phyloP scores from a whole-genome alignment of 1,140 invertebrate genomes.

The Zaprionus africanus region DNA sequence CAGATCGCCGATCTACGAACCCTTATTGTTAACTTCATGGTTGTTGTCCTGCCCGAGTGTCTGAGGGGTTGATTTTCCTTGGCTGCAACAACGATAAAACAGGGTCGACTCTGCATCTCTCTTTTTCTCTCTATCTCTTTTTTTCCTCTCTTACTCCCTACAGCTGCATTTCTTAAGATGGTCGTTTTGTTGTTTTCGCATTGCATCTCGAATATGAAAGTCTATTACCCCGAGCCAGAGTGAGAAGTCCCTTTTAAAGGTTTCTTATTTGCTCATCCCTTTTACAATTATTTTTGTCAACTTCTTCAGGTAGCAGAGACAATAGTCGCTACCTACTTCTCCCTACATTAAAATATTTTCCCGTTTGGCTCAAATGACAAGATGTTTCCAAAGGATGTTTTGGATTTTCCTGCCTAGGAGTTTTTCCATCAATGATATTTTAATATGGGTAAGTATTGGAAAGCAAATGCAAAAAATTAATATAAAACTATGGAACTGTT shows the following conservation, averaged over 20 bases:
- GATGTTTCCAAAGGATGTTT: constrained; percentile 22
- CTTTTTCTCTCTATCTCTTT: neutral
- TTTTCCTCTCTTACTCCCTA: constrained; percentile 3
- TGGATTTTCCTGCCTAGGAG: neutral
- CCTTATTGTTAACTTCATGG: constrained; percentile 20
- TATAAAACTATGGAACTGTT: constrained; percentile 44
- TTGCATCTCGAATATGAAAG: constrained; percentile 66
- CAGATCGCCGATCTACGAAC: constrained; percentile 71
- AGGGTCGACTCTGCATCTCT: constrained; percentile 39
- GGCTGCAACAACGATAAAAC: constrained; percentile 49
- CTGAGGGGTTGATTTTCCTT: constrained; percentile 65
- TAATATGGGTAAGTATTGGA: constrained; percentile 12
- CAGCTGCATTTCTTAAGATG: constrained; percentile 52
- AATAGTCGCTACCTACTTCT: constrained; percentile 54
- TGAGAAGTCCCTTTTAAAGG: constrained; percentile 59
- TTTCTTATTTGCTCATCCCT: constrained; percentile 58
- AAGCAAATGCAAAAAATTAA: constrained; percentile 40
- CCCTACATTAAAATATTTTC: constrained; percentile 6
- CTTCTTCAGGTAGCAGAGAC: constrained; percentile 63
- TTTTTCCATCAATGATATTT: constrained; percentile 58
- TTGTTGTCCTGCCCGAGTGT: constrained; percentile 61
- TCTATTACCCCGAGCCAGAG: constrained; percentile 53
- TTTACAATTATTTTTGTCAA: constrained; percentile 78
- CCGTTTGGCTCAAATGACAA: constrained; percentile 46
- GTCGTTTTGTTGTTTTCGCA: constrained; percentile 62